Percentiles rank a stretch among this genome's conserved stretches.
These are phyloP conservation scores for Neopipo cinnamomea DNA, from an alignment of 2,113 vertebrate species.

Conservation along the genomic window DNA sequence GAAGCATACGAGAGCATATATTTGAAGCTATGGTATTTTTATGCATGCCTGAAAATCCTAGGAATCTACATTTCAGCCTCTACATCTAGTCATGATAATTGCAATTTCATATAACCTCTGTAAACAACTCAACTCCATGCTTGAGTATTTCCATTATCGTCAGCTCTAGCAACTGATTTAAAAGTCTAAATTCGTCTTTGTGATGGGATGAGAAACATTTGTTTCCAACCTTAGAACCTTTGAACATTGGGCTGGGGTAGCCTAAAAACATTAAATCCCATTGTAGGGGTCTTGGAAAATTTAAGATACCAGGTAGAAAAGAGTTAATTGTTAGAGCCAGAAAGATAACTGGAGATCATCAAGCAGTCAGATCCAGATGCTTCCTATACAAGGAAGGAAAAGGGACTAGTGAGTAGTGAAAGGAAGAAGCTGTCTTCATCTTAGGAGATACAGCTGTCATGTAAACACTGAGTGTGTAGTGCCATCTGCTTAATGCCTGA, in stretches of 20 bases:
- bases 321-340: neutral
- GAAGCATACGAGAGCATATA: neutral
- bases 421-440: neutral
- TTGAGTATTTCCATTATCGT: neutral
- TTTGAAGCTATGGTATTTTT: neutral
- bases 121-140: neutral
- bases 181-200: neutral
- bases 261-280: neutral
- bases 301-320: neutral
- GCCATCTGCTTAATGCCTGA: slow-evolving; percentile 36
- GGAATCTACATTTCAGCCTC: neutral
- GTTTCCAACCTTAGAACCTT: neutral
- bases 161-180: neutral
- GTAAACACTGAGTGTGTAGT: neutral
- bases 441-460: slow-evolving; percentile 18
- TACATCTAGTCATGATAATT: neutral
- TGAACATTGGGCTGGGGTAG: neutral
- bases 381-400: neutral
- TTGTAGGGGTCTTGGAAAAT: neutral
- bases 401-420: neutral
- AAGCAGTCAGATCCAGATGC: neutral
- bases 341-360: neutral
- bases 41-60: neutral
- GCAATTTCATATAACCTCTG: neutral
- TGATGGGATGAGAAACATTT: neutral